These are phyloP conservation scores for Rhagophthalmus giganteus DNA, from an alignment of 2,888 invertebrate genomes.

Conservation along the genomic window DNA sequence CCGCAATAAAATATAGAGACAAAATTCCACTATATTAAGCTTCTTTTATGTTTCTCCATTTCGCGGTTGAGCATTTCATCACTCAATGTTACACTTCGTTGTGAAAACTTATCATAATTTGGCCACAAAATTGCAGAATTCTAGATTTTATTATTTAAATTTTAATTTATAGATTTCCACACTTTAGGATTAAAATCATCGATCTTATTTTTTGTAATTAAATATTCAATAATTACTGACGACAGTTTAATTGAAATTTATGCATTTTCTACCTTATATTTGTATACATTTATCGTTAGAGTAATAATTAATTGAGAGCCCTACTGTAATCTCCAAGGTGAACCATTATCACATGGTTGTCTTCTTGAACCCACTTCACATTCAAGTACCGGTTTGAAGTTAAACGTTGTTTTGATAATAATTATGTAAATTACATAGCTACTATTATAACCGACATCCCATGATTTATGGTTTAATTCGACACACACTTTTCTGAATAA, in stretches of 20 bases:
- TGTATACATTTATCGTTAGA: too few relatives aligned
- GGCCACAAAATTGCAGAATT: not conserved
- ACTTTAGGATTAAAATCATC: not conserved
- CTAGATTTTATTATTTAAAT: not conserved
- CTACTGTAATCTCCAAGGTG: not conserved
- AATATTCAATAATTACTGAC: too few relatives aligned
- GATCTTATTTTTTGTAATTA: too few relatives aligned
- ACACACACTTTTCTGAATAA: not conserved
- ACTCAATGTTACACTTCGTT: constrained; percentile 16
- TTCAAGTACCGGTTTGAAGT: not conserved
- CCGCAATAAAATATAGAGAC: constrained; percentile 17
- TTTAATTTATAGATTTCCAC: not conserved
- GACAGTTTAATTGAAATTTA: too few relatives aligned
- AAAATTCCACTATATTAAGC: constrained; percentile 17
- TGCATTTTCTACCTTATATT: too few relatives aligned
- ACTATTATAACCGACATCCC: too few relatives aligned
- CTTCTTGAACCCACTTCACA: not conserved
- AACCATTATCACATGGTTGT: not conserved
- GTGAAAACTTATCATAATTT: not conserved
- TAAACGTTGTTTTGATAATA: not conserved
- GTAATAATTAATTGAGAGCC: not conserved
- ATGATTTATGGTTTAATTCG: too few relatives aligned
- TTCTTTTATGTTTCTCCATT: constrained; percentile 17
- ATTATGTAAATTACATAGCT: too few relatives aligned
- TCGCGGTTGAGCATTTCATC: constrained; percentile 20